Evolutionary conservation across 64 coral and sea anemone genomes (phyloP).

Genomic region (Trachythela sp.): DNA sequence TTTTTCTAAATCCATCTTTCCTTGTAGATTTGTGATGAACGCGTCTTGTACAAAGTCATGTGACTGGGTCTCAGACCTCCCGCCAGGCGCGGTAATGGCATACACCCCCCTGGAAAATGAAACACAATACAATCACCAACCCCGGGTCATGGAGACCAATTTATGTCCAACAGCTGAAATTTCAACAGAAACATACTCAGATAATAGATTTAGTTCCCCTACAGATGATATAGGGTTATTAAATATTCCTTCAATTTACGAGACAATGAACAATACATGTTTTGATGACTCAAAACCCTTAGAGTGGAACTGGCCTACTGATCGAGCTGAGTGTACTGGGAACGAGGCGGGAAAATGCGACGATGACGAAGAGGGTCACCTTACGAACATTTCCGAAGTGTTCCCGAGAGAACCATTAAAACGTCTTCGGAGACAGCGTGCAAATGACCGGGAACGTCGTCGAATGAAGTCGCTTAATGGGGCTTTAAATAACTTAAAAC

Average conservation of each 20-base stretch:
- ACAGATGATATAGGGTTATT: neutral
- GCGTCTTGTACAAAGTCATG: neutral
- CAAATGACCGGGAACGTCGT: constrained; percentile 87
- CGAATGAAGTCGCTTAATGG: constrained; percentile 87
- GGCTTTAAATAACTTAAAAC: constrained; percentile 88
- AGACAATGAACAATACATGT: constrained; percentile 11
- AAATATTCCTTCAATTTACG: constrained; percentile 5
- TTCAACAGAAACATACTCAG: neutral
- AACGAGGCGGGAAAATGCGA: neutral
- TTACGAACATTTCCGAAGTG: neutral
- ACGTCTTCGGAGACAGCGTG: constrained; percentile 88
- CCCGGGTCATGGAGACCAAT: neutral
- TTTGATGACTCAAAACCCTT: neutral
- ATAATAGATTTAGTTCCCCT: neutral
- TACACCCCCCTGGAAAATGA: neutral
- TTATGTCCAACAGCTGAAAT: neutral
- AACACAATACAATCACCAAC: neutral
- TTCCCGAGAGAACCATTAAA: constrained; percentile 75
- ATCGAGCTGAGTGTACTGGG: neutral
- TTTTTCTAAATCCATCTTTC: too few relatives aligned
- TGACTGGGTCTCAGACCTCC: neutral
- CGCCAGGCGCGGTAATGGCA: neutral
- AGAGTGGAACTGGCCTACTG: neutral
- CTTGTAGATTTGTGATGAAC: neutral
- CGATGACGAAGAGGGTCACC: neutral